These are phyloP conservation scores for Oncorhynchus gorbuscha DNA, from an alignment of 2,113 vertebrate species.

Conservation along the genomic window DNA sequence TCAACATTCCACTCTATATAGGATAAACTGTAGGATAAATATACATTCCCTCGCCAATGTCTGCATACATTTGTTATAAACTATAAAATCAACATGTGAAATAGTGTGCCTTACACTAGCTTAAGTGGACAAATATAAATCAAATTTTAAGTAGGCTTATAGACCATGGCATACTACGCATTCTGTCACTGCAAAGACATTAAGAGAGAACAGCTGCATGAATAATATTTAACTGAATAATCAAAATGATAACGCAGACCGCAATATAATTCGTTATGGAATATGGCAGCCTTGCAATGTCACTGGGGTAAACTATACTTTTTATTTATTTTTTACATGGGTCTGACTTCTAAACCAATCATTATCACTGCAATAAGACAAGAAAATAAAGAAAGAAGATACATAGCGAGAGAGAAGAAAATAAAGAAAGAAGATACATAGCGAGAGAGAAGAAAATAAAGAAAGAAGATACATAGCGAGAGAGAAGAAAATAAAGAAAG, in stretches of 20 bases:
- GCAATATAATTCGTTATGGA: background rate
- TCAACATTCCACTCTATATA: slow-evolving; percentile 34
- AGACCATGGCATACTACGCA: no score
- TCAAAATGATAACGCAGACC: no score
- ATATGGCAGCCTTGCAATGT: background rate
- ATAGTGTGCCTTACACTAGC: background rate
- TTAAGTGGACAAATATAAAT: no score
- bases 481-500: slow-evolving; percentile 12
- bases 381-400: slow-evolving; percentile 19
- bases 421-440: slow-evolving; percentile 6
- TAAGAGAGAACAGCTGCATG: no score
- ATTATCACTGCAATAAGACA: background rate
- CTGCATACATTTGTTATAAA: slow-evolving; percentile 2
- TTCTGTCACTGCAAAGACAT: no score
- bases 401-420: slow-evolving; percentile 6
- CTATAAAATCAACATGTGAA: background rate
- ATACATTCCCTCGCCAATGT: slow-evolving; percentile 5
- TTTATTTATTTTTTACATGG: no score
- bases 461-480: background rate
- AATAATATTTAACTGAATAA: no score
- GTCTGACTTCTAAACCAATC: background rate
- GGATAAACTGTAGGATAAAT: background rate
- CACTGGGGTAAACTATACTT: background rate
- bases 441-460: slow-evolving; percentile 24
- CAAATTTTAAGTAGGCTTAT: no score